A percentile compares a stretch with the other conserved stretches of the same genome.
Conservation (phyloP, 2,888 invertebrate genomes). For the Drosophila merina region DNA sequence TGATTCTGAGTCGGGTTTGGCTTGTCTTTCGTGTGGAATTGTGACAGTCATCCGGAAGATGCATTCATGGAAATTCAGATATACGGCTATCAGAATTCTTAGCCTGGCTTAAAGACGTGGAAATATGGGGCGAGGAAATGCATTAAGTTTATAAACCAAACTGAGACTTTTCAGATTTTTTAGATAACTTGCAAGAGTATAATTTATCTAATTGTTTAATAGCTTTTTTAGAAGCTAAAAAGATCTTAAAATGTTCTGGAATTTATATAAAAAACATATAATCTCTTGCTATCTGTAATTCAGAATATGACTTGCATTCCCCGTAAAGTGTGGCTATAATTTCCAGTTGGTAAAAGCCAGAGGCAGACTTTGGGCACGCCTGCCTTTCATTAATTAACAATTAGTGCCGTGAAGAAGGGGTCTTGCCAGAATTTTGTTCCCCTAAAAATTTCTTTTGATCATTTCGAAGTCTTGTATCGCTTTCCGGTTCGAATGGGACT, state of each 20-base stretch:
- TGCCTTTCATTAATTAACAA: slow-evolving; percentile 75
- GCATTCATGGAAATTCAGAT: slow-evolving; percentile 5
- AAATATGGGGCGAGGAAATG: neutral
- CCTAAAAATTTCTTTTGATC: neutral
- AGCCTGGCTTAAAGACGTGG: neutral
- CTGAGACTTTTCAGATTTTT: neutral
- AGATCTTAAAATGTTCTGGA: neutral
- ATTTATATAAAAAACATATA: neutral
- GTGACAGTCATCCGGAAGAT: slow-evolving; percentile 1
- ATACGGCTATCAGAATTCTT: slow-evolving; percentile 1
- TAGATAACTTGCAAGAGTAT: no score
- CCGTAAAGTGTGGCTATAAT: slow-evolving; percentile 38
- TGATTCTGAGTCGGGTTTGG: slow-evolving; percentile 13
- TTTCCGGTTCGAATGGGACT: slow-evolving; percentile 54
- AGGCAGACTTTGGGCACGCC: slow-evolving; percentile 39
- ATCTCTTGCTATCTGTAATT: slow-evolving; percentile 7
- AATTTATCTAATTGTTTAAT: no score
- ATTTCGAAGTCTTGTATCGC: slow-evolving; percentile 29
- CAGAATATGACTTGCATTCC: slow-evolving; percentile 32
- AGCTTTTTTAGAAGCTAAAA: neutral
- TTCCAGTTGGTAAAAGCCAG: slow-evolving; percentile 31
- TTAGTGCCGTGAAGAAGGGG: slow-evolving; percentile 63
- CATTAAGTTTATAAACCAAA: neutral
- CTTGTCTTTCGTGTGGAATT: neutral
- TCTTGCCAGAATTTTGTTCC: neutral